Conservation (phyloP, 2,888 invertebrate genomes). For the Macaria notata region DNA sequence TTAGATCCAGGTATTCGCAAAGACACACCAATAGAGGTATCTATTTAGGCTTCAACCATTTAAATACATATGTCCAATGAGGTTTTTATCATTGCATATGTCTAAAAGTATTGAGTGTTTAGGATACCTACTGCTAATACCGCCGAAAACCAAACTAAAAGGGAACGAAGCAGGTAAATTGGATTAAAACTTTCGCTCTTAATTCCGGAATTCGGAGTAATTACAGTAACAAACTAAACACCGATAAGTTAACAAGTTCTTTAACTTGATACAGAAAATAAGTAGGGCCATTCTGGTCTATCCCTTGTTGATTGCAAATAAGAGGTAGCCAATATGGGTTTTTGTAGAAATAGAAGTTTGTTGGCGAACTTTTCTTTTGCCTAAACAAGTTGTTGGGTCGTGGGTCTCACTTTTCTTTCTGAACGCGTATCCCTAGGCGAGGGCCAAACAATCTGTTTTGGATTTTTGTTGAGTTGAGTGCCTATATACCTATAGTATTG, state of each 20-base stretch:
- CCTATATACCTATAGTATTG: not conserved
- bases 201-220: constrained; percentile 8
- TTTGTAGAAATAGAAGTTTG: constrained; percentile 4
- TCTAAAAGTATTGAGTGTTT: no score
- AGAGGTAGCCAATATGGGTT: not conserved
- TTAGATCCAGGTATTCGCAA: no score
- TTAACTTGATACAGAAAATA: constrained; percentile 4
- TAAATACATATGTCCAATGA: no score
- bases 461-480: not conserved
- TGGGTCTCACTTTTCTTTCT: not conserved
- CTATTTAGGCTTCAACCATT: no score
- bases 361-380: not conserved
- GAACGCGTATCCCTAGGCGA: not conserved
- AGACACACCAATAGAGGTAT: no score
- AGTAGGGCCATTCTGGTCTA: not conserved
- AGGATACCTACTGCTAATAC: no score
- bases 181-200: constrained; percentile 13
- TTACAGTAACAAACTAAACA: constrained; percentile 11
- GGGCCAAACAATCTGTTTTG: no score
- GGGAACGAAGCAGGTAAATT: constrained; percentile 14
- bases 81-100: no score
- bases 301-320: constrained; percentile 1
- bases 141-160: constrained; percentile 8
- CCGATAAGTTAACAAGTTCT: constrained; percentile 6
- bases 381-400: not conserved